Conservation (phyloP, 1,140 invertebrate genomes). For the Dryas iulia region DNA sequence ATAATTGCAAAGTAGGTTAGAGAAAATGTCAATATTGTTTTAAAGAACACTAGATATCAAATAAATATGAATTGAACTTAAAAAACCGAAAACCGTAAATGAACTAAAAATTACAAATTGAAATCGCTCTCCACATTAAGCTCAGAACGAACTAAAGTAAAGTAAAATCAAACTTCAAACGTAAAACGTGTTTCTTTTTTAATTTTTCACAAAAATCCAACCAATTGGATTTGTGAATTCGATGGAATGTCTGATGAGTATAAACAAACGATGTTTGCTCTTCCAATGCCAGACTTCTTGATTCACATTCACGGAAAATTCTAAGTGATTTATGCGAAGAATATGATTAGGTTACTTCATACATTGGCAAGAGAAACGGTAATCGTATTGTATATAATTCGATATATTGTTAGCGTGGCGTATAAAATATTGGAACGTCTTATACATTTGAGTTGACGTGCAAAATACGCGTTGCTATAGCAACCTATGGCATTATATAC, state of each 20-base stretch:
- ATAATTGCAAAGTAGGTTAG: too few relatives aligned
- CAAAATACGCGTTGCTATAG: too few relatives aligned
- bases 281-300: slow-evolving; percentile 30
- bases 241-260: slow-evolving; percentile 23
- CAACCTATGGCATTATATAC: too few relatives aligned
- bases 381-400: slow-evolving; percentile 13
- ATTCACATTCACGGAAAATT: slow-evolving; percentile 30
- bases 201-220: slow-evolving; percentile 31
- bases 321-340: slow-evolving; percentile 30
- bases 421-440: neutral
- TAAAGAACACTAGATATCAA: neutral
- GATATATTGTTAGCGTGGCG: neutral
- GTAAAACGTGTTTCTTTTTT: neutral
- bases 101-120: neutral
- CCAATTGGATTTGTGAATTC: slow-evolving; percentile 26
- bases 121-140: neutral
- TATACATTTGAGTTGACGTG: too few relatives aligned
- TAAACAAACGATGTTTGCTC: slow-evolving; percentile 38
- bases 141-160: neutral
- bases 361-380: slow-evolving; percentile 1
- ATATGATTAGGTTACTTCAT: slow-evolving; percentile 28
- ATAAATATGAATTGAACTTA: neutral
- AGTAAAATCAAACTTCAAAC: neutral
- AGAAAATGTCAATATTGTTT: neutral
- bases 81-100: neutral